Evolutionary conservation across 2,888 invertebrate genomes (phyloP), one percentile per base, ranked within the genome.

Genomic region (Autographa pulchrina): DNA sequence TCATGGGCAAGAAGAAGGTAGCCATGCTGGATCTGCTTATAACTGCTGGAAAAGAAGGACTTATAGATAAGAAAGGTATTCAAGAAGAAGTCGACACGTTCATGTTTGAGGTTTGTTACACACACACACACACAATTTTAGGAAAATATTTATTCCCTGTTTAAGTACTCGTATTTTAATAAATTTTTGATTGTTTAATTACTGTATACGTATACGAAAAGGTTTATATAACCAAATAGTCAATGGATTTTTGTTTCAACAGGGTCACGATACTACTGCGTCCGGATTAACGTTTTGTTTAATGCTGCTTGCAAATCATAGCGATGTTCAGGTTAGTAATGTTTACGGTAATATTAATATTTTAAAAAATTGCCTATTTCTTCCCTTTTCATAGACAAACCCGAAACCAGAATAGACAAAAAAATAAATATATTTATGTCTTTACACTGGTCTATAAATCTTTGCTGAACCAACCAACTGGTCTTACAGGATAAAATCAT

Each of bases 11-110:
- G 86, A 96, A 95, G 68, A 94, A 94, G 11, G 89, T 95, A 54
- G 96, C 96, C 0, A 96, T 96, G 96, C 83, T 96, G 58, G 96
- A 96, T 85, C 92, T 96, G 3, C 82, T 96, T 6, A 81, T 96
- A 18, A 87, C 91, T 7, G 96, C 96, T 0, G 95, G 96, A 77
- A 86, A 89, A 18, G 88, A 94, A 1, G 95, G 94, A 1, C 81
- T 89, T 9, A 96, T 96, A 32, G 93, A 96, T 78, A 94, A 95
- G 71, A 84, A 88, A 59, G 96, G 96, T 6, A 96, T 97, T 70
- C 93, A 96, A 73, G 96, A 96, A 84, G 97, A 96, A 89, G 97
- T 97, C 0, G 96, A 97, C 71, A 97, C 97, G 0, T 97, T 97
- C 79, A 96, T 97, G 96, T 97, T 97, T 87, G 97, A 96, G 89